Evolutionary conservation across 2,888 invertebrate genomes (phyloP), one percentile per base, ranked within the genome.

Genomic region (Entomobrya multifasciata): DNA sequence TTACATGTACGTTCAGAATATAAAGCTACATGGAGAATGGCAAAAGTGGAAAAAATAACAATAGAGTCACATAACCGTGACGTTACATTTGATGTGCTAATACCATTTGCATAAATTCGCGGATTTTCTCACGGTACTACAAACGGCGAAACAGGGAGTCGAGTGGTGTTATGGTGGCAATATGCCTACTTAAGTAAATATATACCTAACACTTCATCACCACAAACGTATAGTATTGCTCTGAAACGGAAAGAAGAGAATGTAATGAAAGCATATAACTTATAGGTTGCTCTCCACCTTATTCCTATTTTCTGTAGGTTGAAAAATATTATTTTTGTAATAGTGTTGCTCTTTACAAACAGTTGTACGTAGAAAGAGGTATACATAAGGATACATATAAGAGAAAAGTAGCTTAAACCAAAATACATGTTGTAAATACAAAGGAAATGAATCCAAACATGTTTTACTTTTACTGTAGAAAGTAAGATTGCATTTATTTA

Each of bases 91-190:
- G 65, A 80, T 67, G 79, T 80, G 67, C 67, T 67, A 80, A 80
- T 67, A 41, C 36, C 67, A 70, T 70, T 80, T 80, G 80, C 80
- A 80, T 80, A 80, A 80, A 80, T 80, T 80, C 70, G 70, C 80
- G 70, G 55, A 70, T 80, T 80, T 80, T 70, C 80, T 41, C 80
- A 67, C 67, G 55, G 41, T 20, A 41, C 3, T 30, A 55, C 8
- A 70, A 80, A 17, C 36, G 5, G 52, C 41, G 36, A 80, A 80
- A 27, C 8, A n/a, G 36, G 36, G 3, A 11, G 6, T 4, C 2
- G 13, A 11, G n/a, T 44, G 36, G 36, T 6, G 8, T 4, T 36
- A 8, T 8, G 36, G 5, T 36, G 36, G 36, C 36, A 36, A 36
- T 36, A 36, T 36, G 36, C 36, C 8, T 49, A 49, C 49, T n/a